Evolutionary conservation across 2,888 invertebrate genomes (phyloP), one percentile per base, ranked within the genome.

Genomic region (Rhorus exstirpatorius): DNA sequence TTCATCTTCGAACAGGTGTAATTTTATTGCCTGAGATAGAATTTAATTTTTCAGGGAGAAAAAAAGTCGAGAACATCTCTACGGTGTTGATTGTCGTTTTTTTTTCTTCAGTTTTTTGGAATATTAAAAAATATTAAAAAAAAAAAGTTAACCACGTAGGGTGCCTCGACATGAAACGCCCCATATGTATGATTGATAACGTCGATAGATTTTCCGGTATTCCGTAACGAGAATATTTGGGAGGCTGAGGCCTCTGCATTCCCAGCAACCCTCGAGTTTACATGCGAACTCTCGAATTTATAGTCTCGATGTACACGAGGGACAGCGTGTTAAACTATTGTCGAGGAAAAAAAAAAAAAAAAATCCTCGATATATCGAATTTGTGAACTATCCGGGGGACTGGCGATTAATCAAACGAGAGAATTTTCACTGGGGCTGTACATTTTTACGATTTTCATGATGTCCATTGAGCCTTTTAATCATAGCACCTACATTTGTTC

Each of bases 251-350:
- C 46, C 53, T 53, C 63, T 7, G 17, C 61, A 10, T 35, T 35
- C 35, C 63, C 70, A 17, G 19, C 3, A 26, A 65, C 71, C 41
- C 24, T 55, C 3, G 74, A 67, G 26, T 61, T 70, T 71, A 58
- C 70, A 58, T 61, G 65, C 12, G 58, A 70, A 76, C 70, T 65
- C 75, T 35, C 55, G 46, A 71, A 65, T 80, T 75, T 76, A 76
- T 76, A 41, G 63, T 70, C 26, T 38, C 49, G 24, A 10, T 70
- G 55, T 19, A 31, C 70, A 49, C 51, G 60, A 38, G 79, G 75
- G 63, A 35, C 71, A n/a, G 70, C 70, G 63, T 46, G 79, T 46
- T 53, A 65, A 75, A 58, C 12, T 26, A 53, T 14, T 51, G 26
- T 51, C 38, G 38, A 12, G 35, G 14, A 24, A 21, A 38, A 51